Conservation (phyloP, 2,797 vertebrate species). For the Megalops cyprinoides region DNA sequence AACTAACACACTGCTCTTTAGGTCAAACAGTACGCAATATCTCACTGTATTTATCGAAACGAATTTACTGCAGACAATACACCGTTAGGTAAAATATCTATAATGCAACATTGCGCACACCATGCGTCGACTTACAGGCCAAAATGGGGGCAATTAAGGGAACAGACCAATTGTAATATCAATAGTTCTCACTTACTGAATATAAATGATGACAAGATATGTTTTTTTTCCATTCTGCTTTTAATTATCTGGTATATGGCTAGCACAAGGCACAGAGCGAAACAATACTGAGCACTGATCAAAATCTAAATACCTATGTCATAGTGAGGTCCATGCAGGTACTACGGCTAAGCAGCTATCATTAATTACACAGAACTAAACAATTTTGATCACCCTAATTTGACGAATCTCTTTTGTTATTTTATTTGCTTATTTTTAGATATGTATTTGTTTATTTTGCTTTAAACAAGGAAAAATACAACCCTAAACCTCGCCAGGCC, state of each 20-base stretch:
- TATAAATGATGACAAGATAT: not conserved
- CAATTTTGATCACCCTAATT: not conserved
- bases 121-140: slow-evolving; percentile 1
- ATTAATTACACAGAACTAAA: slow-evolving; percentile 9
- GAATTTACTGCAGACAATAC: not conserved
- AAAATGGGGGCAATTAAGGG: slow-evolving; percentile 6
- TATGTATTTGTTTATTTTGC: too few species aligned
- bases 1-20: slow-evolving; percentile 2
- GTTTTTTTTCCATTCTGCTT: not conserved
- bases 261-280: not conserved
- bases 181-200: not conserved
- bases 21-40: slow-evolving; percentile 24
- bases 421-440: too few species aligned
- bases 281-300: not conserved
- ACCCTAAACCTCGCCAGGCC: slow-evolving; percentile 66
- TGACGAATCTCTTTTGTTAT: too few species aligned
- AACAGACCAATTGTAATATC: not conserved
- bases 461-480: slow-evolving; percentile 33
- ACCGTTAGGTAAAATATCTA: not conserved
- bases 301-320: slow-evolving; percentile 5
- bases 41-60: slow-evolving; percentile 12
- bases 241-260: not conserved
- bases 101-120: not conserved
- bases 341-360: slow-evolving; percentile 1
- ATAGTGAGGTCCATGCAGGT: not conserved